Percentiles rank a stretch among this genome's conserved stretches.
Evolutionary conservation across 2,797 vertebrate genomes (phyloP).

Genomic region (Sparidentex hasta): DNA sequence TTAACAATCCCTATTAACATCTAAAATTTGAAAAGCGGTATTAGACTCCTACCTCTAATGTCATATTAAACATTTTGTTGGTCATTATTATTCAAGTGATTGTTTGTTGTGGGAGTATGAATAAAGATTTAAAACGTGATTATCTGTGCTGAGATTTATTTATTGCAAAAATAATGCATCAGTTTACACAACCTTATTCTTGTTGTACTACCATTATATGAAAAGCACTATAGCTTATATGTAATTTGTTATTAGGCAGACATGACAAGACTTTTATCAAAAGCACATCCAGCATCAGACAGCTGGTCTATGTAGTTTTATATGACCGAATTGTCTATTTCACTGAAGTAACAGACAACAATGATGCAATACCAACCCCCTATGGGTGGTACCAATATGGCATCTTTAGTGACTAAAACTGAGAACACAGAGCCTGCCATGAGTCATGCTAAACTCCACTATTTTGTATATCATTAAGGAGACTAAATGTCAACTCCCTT

Average conservation of each 20-base stretch:
- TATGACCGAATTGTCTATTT: too few relatives aligned
- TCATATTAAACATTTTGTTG: constrained; percentile 8
- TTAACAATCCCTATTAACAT: constrained; percentile 11
- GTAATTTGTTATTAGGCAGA: background rate
- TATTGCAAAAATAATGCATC: too few relatives aligned
- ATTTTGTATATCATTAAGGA: background rate
- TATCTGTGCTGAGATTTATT: background rate
- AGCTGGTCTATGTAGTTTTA: too few relatives aligned
- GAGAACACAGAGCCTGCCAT: too few relatives aligned
- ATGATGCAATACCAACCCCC: too few relatives aligned
- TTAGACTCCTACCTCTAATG: constrained; percentile 25
- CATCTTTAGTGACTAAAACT: too few relatives aligned
- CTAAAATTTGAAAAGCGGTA: constrained; percentile 8
- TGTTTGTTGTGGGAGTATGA: constrained; percentile 37
- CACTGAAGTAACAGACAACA: too few relatives aligned
- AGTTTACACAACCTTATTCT: too few relatives aligned
- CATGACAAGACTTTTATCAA: background rate
- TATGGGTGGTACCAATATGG: too few relatives aligned
- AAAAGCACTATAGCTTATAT: background rate
- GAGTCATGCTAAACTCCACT: background rate
- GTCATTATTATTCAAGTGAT: constrained; percentile 10
- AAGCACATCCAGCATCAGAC: background rate
- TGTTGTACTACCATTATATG: background rate
- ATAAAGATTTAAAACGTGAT: constrained; percentile 57
- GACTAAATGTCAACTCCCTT: background rate